These are phyloP conservation scores for Lasioglossum morio DNA, from an alignment of 2,888 invertebrate genomes.

Conservation along the genomic window DNA sequence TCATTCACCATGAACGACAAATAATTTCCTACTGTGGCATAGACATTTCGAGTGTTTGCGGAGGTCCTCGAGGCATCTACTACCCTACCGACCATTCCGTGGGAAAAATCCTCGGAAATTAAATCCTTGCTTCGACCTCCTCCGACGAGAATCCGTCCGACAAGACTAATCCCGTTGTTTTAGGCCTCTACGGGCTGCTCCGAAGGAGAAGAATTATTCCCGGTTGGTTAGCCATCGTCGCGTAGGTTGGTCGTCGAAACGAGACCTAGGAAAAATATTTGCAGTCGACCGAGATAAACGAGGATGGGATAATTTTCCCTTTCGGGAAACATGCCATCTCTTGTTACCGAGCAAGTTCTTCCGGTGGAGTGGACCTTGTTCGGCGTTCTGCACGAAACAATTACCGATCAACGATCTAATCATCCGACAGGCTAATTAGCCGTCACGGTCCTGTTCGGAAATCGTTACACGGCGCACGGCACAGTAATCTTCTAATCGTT, in stretches of 20 bases:
- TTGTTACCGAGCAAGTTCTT: slow-evolving; percentile 8
- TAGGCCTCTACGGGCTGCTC: slow-evolving; percentile 51
- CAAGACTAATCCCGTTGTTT: slow-evolving; percentile 76
- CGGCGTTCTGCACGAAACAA: slow-evolving; percentile 16
- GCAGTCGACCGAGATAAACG: slow-evolving; percentile 74
- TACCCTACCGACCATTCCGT: slow-evolving; percentile 62
- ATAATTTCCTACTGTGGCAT: slow-evolving; percentile 77
- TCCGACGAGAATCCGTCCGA: slow-evolving; percentile 31
- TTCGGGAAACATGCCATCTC: not conserved
- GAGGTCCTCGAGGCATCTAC: slow-evolving; percentile 62
- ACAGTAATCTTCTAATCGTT: not conserved
- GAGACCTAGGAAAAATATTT: slow-evolving; percentile 53
- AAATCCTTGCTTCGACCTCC: slow-evolving; percentile 71
- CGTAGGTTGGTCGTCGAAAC: slow-evolving; percentile 51
- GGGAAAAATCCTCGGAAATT: slow-evolving; percentile 77
- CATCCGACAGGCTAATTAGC: slow-evolving; percentile 58
- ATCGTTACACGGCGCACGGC: not conserved
- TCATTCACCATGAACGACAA: slow-evolving; percentile 72
- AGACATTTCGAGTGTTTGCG: slow-evolving; percentile 81
- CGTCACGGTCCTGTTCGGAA: slow-evolving; percentile 16
- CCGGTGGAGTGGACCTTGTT: not conserved
- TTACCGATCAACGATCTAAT: slow-evolving; percentile 62
- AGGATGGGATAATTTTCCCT: slow-evolving; percentile 70
- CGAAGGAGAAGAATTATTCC: slow-evolving; percentile 52
- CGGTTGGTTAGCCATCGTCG: slow-evolving; percentile 35